Evolutionary conservation across 2,888 invertebrate genomes (phyloP).

Genomic region (Lasioglossum figueresi): DNA sequence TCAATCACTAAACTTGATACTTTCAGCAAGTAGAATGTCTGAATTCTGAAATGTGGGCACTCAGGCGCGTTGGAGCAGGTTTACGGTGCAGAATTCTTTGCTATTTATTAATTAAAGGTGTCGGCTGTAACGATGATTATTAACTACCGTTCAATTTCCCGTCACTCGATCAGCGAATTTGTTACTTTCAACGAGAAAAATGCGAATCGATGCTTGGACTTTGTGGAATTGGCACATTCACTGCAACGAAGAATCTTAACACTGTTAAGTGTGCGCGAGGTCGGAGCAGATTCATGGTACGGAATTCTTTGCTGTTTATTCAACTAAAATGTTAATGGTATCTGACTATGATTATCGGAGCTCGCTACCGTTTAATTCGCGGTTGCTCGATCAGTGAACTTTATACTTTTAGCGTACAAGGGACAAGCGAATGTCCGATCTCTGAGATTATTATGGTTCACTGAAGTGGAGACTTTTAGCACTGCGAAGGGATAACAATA

Average conservation of each 20-base stretch:
- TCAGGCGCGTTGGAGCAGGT: neutral
- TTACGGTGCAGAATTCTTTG: neutral
- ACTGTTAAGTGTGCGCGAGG: neutral
- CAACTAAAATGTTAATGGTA: neutral
- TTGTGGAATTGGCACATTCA: neutral
- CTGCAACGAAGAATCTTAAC: neutral
- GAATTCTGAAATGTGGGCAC: neutral
- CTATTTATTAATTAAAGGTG: neutral
- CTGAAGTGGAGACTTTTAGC: no score
- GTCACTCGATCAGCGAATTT: neutral
- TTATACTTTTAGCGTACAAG: no score
- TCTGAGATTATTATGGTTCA: no score
- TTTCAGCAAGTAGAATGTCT: neutral
- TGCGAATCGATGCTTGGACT: neutral
- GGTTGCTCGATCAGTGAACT: no score
- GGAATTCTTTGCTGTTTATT: neutral
- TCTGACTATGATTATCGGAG: neutral
- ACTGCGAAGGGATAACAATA: no score
- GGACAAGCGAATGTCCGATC: no score
- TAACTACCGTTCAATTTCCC: neutral
- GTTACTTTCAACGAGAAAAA: neutral
- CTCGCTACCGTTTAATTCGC: neutral
- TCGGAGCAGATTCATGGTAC: neutral
- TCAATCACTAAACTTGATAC: neutral
- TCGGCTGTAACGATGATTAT: neutral